Evolutionary conservation across 2,113 vertebrate species (phyloP).

Genomic region (Rattus rattus): DNA sequence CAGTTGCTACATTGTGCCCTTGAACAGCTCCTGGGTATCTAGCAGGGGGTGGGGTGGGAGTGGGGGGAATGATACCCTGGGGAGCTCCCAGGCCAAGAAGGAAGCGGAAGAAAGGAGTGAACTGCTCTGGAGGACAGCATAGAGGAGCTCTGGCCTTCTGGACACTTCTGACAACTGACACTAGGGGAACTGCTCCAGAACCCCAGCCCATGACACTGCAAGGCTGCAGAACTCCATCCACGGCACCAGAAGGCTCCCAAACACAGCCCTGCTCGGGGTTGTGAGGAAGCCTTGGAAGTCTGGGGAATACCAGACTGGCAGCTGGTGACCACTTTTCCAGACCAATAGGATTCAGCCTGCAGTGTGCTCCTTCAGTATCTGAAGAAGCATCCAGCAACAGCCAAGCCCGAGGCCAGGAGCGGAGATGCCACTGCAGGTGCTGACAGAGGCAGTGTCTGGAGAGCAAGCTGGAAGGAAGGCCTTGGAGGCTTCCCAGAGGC

Average conservation of each 20-base stretch:
- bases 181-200: neutral
- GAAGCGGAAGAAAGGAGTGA: neutral
- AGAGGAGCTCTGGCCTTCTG: neutral
- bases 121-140: neutral
- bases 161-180: neutral
- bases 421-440: neutral
- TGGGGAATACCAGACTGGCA: accelerated
- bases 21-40: neutral
- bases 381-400: neutral
- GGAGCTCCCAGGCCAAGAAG: neutral
- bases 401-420: neutral
- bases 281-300: no score
- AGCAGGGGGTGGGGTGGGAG: neutral
- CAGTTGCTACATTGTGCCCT: neutral
- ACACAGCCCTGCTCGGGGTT: neutral
- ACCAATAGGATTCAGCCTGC: neutral
- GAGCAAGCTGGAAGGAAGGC: accelerated
- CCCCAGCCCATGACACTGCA: neutral
- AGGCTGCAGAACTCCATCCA: neutral
- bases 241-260: neutral
- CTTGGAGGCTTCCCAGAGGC: neutral
- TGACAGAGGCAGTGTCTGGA: neutral
- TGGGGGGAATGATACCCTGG: neutral
- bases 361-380: neutral
- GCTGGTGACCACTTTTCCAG: neutral